Evolutionary conservation across 2,113 vertebrate species (phyloP), one percentile per base, ranked within the genome.

Genomic region (Anarrhichthys ocellatus): DNA sequence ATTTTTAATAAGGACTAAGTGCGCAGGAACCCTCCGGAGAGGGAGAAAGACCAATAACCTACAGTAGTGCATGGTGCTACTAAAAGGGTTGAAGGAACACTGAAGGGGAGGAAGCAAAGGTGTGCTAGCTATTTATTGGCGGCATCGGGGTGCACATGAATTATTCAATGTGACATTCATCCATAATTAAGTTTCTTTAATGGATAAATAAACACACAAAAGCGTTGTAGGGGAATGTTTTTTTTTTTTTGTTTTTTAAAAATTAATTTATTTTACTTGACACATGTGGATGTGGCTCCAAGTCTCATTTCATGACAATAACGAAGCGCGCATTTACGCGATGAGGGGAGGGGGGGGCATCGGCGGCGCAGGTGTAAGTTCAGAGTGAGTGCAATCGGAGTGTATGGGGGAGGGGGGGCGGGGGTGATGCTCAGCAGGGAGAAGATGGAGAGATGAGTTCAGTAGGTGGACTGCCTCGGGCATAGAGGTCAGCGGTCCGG

Each of bases 161-260:
- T 95, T 92, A 95, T 95, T 95, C 93, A 94, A 73, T 78, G 84
- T 86, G 91, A 84, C 88, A 91, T 87, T 94, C 91, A 89, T 93
- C 89, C 90, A 94, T 92, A 93, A 93, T 93, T 92, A 91, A 91
- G 56, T 91, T 92, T 93, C 89, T 93, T 95, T 88, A 87, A 94
- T 92, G 89, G 92, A 91, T 92, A 94, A 93, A 92, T 92, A 94
- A 94, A 95, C 93, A 94, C 90, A 92, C 87, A 84, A 78, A 91
- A 76, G 85, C 85, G 66, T 91, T 81, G 84, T 79, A 67, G 59
- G 74, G 74, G 71, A 85, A 66, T 74, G 34, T 65, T 89, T 56
- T 24, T 24, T 17, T 5, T 46, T 17, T 5, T 46, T 46, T 46
- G 17, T 46, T 46, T n/a, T n/a, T n/a, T n/a, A n/a, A n/a, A 4